Evolutionary conservation across 2,888 invertebrate species (phyloP).

Genomic region (Tachina lurida): DNA sequence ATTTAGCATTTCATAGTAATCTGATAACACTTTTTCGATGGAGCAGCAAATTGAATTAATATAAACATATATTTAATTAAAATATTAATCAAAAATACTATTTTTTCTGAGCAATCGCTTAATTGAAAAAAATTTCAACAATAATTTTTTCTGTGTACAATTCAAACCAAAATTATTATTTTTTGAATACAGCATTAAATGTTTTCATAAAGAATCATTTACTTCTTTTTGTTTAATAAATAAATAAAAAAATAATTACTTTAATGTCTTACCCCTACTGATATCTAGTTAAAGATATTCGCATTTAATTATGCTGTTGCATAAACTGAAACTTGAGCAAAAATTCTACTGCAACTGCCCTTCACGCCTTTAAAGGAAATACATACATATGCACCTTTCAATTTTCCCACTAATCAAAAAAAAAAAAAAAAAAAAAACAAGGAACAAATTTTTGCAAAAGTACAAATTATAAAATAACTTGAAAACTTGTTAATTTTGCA

Average conservation of each 20-base stretch:
- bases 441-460: neutral
- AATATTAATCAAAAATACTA: no score
- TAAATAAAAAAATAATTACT: neutral
- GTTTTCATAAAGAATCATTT: no score
- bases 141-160: no score
- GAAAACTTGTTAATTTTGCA: slow-evolving; percentile 8
- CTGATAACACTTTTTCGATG: no score
- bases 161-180: no score
- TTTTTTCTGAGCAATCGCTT: no score
- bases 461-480: slow-evolving; percentile 11
- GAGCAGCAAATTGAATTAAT: no score
- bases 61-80: no score
- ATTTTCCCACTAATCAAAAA: slow-evolving; percentile 12
- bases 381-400: neutral
- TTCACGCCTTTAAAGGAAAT: slow-evolving; percentile 5
- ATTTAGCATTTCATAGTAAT: no score
- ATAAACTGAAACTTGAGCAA: neutral
- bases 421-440: neutral
- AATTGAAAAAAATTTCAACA: no score
- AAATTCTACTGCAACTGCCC: neutral
- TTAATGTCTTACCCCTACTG: neutral
- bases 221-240: no score
- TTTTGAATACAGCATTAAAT: no score
- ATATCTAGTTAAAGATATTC: neutral
- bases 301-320: neutral